phyloP scores from a whole-genome alignment of 2,113 vertebrate genomes.

The Etia nguti region DNA sequence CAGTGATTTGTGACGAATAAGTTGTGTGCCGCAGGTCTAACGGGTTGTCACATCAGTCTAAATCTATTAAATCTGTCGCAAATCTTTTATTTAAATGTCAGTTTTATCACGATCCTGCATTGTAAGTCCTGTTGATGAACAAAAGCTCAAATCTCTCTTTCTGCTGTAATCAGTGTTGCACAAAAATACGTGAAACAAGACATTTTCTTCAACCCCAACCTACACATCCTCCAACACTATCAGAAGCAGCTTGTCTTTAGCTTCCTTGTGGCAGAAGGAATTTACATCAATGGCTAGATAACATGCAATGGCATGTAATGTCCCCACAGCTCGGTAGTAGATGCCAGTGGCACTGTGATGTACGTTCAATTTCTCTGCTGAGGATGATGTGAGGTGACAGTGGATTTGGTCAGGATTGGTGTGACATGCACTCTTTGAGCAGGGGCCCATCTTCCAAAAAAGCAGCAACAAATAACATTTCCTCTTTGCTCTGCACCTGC shows the following conservation, averaged over 20 bases:
- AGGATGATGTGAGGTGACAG: constrained; percentile 66
- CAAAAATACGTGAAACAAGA: constrained; percentile 11
- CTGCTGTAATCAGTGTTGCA: background rate
- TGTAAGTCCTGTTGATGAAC: background rate
- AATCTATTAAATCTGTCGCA: background rate
- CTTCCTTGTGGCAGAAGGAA: constrained; percentile 57
- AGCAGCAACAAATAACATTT: constrained; percentile 13
- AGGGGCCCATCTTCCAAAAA: background rate
- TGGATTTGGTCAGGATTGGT: constrained; percentile 51
- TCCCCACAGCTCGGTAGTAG: constrained; percentile 56
- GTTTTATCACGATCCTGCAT: background rate
- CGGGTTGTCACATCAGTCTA: background rate
- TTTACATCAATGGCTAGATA: constrained; percentile 51
- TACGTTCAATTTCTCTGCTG: constrained; percentile 55
- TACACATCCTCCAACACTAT: constrained; percentile 36
- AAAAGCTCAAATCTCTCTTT: background rate
- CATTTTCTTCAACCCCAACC: background rate
- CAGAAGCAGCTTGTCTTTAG: constrained; percentile 56
- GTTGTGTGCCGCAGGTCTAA: background rate
- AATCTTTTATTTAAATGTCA: background rate
- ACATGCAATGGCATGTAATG: constrained; percentile 71
- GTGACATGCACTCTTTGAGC: constrained; percentile 41
- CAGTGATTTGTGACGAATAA: background rate
- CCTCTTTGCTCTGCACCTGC: constrained; percentile 1
- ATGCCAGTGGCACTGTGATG: constrained; percentile 55